Evolutionary conservation across 2,888 invertebrate genomes (phyloP).

Genomic region (Andrena haemorrhoa): DNA sequence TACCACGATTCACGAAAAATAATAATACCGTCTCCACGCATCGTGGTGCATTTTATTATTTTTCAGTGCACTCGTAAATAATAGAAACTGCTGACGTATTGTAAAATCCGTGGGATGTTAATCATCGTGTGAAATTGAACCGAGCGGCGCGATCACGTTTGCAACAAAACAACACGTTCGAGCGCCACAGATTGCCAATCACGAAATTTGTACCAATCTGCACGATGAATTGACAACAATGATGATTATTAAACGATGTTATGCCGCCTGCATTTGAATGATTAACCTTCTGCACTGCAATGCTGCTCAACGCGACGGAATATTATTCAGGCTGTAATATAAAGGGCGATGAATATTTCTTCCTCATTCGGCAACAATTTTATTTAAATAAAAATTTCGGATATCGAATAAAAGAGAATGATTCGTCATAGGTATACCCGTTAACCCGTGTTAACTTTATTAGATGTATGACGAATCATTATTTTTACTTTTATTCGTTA

Average conservation of each 20-base stretch:
- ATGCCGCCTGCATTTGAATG: conserved; percentile 20
- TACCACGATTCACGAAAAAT: background rate
- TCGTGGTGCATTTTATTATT: background rate
- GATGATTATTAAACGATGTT: conserved; percentile 36
- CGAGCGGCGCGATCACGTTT: background rate
- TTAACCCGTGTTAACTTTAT: too few species aligned
- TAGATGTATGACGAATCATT: too few species aligned
- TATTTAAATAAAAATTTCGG: background rate
- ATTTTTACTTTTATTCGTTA: too few species aligned
- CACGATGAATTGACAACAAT: conserved; percentile 26
- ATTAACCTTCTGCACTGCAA: conserved; percentile 47
- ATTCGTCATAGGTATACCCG: background rate
- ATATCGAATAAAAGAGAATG: background rate
- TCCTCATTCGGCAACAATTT: background rate
- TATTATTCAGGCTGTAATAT: background rate
- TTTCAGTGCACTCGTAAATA: too few species aligned
- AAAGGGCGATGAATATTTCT: background rate
- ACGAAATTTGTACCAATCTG: conserved; percentile 34
- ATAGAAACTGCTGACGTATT: too few species aligned
- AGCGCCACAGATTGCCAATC: background rate
- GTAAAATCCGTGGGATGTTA: background rate
- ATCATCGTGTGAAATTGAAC: background rate
- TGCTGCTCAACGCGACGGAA: conserved; percentile 29
- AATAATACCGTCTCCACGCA: background rate
- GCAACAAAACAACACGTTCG: background rate